Evolutionary conservation across 2,113 vertebrate species (phyloP), one percentile per base, ranked within the genome.

Genomic region (Ancistrus triradiatus): DNA sequence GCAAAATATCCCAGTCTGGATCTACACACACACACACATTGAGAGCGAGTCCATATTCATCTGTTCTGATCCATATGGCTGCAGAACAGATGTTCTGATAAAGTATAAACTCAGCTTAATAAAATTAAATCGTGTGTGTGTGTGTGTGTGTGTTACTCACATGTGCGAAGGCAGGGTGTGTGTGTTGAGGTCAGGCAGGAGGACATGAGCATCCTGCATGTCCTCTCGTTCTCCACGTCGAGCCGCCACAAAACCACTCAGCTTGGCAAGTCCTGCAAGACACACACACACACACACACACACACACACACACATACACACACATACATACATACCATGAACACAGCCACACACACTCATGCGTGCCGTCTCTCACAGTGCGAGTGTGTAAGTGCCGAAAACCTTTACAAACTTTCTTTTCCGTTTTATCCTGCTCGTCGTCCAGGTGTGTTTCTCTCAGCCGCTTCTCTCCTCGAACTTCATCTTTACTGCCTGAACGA

Each of bases 401-500:
- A 98, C 95, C 95, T 98, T 90, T 98, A 93, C 92, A 98, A 92
- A 97, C 91, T 94, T 94, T 97, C 93, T 97, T 96, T 90, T 91
- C 87, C 88, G 89, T 88, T 86, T 81, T 60, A 56, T 28, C 27
- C 38, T 68, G 61, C 49, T 74, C 87, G 68, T 85, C 81, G 57
- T 83, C 78, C 66, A 84, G 76, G 51, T 84, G 78, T 17, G 74
- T 81, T 0, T 77, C 61, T 42, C 81, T 72, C 68, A 89, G 92
- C 63, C 95, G 88, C 79, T 95, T 98, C 11, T 84, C 68, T 44
- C 80, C 79, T 38, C 79, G 86, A 0, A 1, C 78, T 0, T 84
- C 75, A 0, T 21, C 18, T 70, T 65, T 60, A 33, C 31, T 70
- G 66, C 19, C 63, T 57, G 28, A 46, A 25, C 7, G n/a, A 6